A percentile compares a stretch with the other conserved stretches of the same genome.
These are phyloP conservation scores for Isotomurus palustris DNA, from an alignment of 2,888 invertebrate genomes.

Conservation along the genomic window DNA sequence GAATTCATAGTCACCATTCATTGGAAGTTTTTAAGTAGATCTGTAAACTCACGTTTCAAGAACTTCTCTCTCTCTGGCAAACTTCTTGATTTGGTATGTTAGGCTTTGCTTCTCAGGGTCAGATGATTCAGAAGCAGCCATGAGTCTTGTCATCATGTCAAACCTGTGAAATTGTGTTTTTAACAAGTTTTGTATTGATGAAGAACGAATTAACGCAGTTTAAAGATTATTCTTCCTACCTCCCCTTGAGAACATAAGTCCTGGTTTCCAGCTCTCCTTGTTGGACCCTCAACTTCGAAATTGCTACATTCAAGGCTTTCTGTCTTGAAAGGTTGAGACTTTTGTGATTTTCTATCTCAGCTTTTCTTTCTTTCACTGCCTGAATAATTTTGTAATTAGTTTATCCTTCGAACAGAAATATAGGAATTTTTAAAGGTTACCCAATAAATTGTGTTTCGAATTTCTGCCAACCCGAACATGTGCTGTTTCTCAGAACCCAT, in stretches of 20 bases:
- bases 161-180: constrained; percentile 11
- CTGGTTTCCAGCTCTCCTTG: constrained; percentile 17
- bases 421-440: too few relatives aligned
- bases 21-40: too few relatives aligned
- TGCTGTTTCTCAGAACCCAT: constrained; percentile 19
- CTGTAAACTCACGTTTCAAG: constrained; percentile 23
- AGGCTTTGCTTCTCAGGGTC: constrained; percentile 21
- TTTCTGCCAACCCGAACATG: constrained; percentile 24
- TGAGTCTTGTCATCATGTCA: constrained; percentile 19
- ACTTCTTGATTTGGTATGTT: constrained; percentile 18
- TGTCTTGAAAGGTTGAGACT: constrained; percentile 17
- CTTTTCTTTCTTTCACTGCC: constrained; percentile 30
- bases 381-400: background rate
- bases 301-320: constrained; percentile 21
- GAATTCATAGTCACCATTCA: background rate
- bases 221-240: constrained; percentile 17
- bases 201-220: too few relatives aligned
- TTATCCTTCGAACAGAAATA: too few relatives aligned
- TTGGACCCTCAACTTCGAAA: constrained; percentile 25
- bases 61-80: constrained; percentile 26
- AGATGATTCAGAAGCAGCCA: constrained; percentile 14
- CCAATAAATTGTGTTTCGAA: constrained; percentile 24
- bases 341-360: constrained; percentile 24
- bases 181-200: background rate
- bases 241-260: constrained; percentile 22